Evolutionary conservation across 1,140 invertebrate genomes (phyloP).

Genomic region (Drosophila fuyamai): DNA sequence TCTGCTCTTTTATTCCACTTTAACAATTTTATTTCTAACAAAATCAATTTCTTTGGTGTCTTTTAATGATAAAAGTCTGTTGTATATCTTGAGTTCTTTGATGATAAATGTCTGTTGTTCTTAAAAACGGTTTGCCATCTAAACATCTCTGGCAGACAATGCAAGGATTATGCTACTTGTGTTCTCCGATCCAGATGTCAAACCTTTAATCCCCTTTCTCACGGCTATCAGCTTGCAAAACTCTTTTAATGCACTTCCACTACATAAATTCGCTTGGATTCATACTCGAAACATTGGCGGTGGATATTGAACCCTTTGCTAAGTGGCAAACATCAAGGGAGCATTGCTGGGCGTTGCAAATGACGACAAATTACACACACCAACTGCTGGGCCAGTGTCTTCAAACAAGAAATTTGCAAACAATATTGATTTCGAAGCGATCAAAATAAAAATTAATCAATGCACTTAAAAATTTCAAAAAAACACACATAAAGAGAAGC

Average conservation of each 20-base stretch:
- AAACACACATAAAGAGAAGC: conserved; percentile 31
- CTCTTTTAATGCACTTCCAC: conserved; percentile 60
- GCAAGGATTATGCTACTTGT: not conserved
- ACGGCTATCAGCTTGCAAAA: conserved; percentile 39
- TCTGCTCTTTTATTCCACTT: no score
- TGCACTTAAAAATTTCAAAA: conserved; percentile 69
- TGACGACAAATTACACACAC: conserved; percentile 77
- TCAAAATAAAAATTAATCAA: conserved; percentile 84
- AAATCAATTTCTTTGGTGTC: no score
- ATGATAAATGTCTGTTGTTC: no score
- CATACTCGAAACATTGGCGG: not conserved
- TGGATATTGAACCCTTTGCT: conserved; percentile 35
- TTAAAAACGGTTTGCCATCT: no score
- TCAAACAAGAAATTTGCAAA: conserved; percentile 74
- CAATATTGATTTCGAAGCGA: conserved; percentile 79
- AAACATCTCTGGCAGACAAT: not conserved
- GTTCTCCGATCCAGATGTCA: not conserved
- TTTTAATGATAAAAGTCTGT: no score
- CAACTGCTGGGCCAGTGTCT: conserved; percentile 53
- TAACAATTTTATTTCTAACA: no score
- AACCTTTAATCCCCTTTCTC: conserved; percentile 41
- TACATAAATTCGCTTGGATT: conserved; percentile 56
- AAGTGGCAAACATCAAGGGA: conserved; percentile 46
- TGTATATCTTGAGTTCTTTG: no score
- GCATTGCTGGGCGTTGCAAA: conserved; percentile 62